A percentile compares a stretch with the other conserved stretches of the same genome.
phyloP scores from a whole-genome alignment of 2,797 vertebrate species.

The Apogon talboti region DNA sequence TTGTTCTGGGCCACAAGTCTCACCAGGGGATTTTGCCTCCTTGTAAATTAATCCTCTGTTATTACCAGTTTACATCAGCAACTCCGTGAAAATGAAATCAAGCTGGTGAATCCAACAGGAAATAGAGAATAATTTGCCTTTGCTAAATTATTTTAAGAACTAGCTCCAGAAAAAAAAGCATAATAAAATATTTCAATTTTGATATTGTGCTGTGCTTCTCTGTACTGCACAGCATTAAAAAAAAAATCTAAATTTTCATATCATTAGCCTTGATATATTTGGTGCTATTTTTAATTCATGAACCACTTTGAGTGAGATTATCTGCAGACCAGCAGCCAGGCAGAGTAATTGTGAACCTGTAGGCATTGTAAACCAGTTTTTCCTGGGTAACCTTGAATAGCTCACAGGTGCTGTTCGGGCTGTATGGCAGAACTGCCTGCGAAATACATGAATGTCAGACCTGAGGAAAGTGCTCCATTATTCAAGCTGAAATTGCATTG shows the following conservation, averaged over 20 bases:
- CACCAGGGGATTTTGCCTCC: conserved; percentile 72
- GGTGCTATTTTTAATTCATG: conserved; percentile 72
- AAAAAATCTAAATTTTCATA: conserved; percentile 44
- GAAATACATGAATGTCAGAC: conserved; percentile 79
- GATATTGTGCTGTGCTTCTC: background rate
- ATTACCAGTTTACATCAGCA: conserved; percentile 77
- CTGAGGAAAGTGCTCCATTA: conserved; percentile 80
- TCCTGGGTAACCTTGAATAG: conserved; percentile 68
- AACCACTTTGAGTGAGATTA: conserved; percentile 72
- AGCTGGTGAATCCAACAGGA: conserved; percentile 49
- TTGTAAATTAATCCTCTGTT: conserved; percentile 80
- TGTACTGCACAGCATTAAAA: conserved; percentile 11
- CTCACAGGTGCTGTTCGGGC: conserved; percentile 72
- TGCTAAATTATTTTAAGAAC: conserved; percentile 26
- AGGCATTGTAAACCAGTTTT: conserved; percentile 71
- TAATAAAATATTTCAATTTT: background rate
- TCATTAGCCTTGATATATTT: conserved; percentile 58
- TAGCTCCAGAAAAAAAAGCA: background rate
- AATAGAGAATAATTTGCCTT: conserved; percentile 44
- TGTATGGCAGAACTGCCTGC: conserved; percentile 71
- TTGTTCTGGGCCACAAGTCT: conserved; percentile 78
- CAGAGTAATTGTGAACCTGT: conserved; percentile 64
- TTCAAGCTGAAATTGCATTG: conserved; percentile 84
- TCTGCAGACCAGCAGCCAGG: conserved; percentile 66
- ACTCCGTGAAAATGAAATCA: conserved; percentile 66